Evolutionary conservation across 2,888 invertebrate genomes (phyloP).

Genomic region (Leucophora obtusa): DNA sequence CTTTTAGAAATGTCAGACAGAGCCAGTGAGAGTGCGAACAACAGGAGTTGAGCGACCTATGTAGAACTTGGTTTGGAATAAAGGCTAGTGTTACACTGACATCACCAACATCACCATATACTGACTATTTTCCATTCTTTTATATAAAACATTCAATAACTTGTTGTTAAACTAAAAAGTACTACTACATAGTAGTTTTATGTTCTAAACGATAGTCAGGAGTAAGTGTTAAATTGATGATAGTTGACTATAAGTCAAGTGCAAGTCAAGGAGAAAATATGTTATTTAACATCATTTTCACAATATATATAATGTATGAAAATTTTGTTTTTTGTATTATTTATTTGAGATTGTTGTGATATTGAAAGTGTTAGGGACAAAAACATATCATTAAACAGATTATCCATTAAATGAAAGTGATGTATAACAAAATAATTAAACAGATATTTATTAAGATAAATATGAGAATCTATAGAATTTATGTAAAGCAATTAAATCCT

Average conservation of each 20-base stretch:
- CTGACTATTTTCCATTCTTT: neutral
- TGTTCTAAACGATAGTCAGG: neutral
- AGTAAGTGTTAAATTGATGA: slow-evolving; percentile 68
- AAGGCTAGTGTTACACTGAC: slow-evolving; percentile 48
- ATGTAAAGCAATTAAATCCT: too few species aligned
- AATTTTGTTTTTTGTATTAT: slow-evolving; percentile 10
- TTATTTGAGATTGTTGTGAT: neutral
- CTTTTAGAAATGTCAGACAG: too few species aligned
- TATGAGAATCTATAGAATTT: neutral
- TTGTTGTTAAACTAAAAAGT: slow-evolving; percentile 43
- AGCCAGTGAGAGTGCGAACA: too few species aligned
- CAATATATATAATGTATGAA: neutral
- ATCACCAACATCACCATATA: neutral
- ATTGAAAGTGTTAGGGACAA: neutral
- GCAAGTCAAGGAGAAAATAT: slow-evolving; percentile 64
- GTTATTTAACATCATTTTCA: slow-evolving; percentile 44
- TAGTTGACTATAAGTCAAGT: slow-evolving; percentile 69
- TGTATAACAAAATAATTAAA: slow-evolving; percentile 52
- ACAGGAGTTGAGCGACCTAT: too few species aligned
- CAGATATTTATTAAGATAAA: slow-evolving; percentile 48
- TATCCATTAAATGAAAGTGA: slow-evolving; percentile 55
- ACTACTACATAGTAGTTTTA: slow-evolving; percentile 1
- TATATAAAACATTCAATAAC: slow-evolving; percentile 48
- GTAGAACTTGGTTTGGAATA: too few species aligned
- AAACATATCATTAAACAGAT: slow-evolving; percentile 36